A percentile compares a stretch with the other conserved stretches of the same genome.
phyloP scores from a whole-genome alignment of 2,888 invertebrate species.

The Thymelicus acteon region DNA sequence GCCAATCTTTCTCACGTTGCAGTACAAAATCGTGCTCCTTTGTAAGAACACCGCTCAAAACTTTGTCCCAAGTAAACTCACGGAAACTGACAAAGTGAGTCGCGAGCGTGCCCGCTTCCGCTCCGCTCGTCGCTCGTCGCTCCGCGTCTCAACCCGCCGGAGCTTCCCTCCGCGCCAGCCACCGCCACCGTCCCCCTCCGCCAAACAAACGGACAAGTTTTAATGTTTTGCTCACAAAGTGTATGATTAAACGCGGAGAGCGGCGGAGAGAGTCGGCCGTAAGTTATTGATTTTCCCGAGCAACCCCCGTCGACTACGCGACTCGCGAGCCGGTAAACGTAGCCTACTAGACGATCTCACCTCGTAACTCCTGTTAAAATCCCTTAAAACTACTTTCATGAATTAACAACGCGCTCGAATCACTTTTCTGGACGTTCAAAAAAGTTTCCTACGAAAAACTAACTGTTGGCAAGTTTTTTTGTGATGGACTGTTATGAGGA shows the following conservation, averaged over 20 bases:
- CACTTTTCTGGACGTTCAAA: conserved; percentile 55
- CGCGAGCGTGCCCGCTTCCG: conserved; percentile 59
- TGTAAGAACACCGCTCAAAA: conserved; percentile 82
- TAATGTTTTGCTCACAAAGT: conserved; percentile 85
- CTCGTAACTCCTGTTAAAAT: conserved; percentile 59
- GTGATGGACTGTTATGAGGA: conserved; percentile 66
- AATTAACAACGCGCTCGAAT: conserved; percentile 47
- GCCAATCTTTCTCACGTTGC: conserved; percentile 76
- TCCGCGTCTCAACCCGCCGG: conserved; percentile 52
- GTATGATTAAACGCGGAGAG: conserved; percentile 85
- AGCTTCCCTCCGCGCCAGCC: conserved; percentile 52
- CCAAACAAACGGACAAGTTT: conserved; percentile 85
- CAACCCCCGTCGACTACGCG: conserved; percentile 80
- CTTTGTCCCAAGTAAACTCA: conserved; percentile 82
- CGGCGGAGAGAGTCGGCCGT: conserved; percentile 84
- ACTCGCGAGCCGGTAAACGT: conserved; percentile 68
- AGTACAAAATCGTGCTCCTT: conserved; percentile 80
- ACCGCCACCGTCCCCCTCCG: conserved; percentile 68
- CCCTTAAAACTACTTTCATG: conserved; percentile 62
- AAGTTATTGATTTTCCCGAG: conserved; percentile 85
- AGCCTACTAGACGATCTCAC: conserved; percentile 61
- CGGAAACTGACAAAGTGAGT: conserved; percentile 54
- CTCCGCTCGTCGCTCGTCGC: conserved; percentile 57
- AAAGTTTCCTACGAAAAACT: conserved; percentile 57
- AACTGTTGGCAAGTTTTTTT: conserved; percentile 66